These are phyloP conservation scores for Bombus cullumanus DNA, from an alignment of 1,140 invertebrate species.

Conservation along the genomic window DNA sequence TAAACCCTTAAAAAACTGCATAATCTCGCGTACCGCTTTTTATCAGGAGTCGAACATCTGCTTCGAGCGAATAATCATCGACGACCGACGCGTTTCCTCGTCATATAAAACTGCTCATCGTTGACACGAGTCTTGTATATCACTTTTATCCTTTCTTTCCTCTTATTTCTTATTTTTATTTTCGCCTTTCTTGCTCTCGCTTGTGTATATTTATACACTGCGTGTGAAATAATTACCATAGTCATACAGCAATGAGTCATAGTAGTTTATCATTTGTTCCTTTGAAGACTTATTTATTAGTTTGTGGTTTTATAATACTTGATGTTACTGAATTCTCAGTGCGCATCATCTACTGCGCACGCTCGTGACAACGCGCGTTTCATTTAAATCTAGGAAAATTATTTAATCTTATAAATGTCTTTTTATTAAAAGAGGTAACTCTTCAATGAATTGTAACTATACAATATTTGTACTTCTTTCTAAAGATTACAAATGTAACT, in stretches of 20 bases:
- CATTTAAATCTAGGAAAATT: neutral
- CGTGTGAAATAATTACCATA: neutral
- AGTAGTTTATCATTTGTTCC: neutral
- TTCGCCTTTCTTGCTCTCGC: neutral
- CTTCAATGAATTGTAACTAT: neutral
- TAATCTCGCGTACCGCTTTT: neutral
- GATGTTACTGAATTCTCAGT: neutral
- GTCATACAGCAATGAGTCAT: neutral
- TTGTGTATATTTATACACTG: neutral
- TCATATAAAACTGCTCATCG: neutral
- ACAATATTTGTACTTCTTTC: neutral
- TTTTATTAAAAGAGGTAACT: neutral
- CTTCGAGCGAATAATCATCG: neutral
- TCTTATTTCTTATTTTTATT: neutral
- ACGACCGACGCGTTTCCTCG: neutral
- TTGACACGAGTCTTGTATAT: neutral
- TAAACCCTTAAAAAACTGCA: constrained; percentile 75
- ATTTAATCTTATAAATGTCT: neutral
- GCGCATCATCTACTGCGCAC: constrained; percentile 3
- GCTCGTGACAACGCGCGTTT: neutral
- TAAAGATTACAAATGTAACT: neutral
- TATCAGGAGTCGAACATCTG: neutral
- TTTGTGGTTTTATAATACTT: neutral
- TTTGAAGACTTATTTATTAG: neutral
- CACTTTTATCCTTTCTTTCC: neutral